These are phyloP conservation scores for Oncorhynchus clarkii DNA, from an alignment of 2,113 vertebrate genomes.

Conservation along the genomic window DNA sequence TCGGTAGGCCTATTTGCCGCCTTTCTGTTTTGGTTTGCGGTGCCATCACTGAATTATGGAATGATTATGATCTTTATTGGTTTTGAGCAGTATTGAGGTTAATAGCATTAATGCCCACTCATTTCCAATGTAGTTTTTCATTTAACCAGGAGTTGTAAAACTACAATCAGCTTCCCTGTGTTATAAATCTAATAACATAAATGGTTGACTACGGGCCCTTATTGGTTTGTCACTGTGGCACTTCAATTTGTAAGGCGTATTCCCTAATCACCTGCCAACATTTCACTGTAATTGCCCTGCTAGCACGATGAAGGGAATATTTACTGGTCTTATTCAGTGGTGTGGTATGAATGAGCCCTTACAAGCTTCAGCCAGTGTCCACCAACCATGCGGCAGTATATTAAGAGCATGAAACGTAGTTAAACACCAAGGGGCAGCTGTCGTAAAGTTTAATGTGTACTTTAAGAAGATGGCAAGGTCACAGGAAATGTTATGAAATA, in stretches of 20 bases:
- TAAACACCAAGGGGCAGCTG: not conserved
- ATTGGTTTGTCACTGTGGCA: constrained; percentile 33
- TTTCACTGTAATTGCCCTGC: constrained; percentile 22
- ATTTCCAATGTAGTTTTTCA: constrained; percentile 16
- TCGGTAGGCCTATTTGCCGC: not conserved
- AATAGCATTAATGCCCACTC: constrained; percentile 6
- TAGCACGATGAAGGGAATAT: constrained; percentile 11
- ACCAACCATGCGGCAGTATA: not conserved
- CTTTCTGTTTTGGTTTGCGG: not conserved
- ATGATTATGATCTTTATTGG: too few species aligned
- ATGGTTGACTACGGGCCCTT: constrained; percentile 17
- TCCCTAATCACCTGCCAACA: constrained; percentile 29
- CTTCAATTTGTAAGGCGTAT: constrained; percentile 37
- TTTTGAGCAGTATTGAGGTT: not conserved
- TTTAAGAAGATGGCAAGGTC: not conserved
- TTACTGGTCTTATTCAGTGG: constrained; percentile 1
- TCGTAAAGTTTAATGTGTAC: not conserved
- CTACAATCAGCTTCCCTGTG: constrained; percentile 16
- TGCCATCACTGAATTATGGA: too few species aligned
- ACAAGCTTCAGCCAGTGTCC: not conserved
- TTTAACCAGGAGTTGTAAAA: constrained; percentile 29
- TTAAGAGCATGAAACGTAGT: not conserved
- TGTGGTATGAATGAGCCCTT: too few species aligned
- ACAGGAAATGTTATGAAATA: constrained; percentile 4
- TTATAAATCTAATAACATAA: constrained; percentile 32